Evolutionary conservation across 2,888 invertebrate species (phyloP), one percentile per base, ranked within the genome.

Genomic region (Diarsia dahlii): DNA sequence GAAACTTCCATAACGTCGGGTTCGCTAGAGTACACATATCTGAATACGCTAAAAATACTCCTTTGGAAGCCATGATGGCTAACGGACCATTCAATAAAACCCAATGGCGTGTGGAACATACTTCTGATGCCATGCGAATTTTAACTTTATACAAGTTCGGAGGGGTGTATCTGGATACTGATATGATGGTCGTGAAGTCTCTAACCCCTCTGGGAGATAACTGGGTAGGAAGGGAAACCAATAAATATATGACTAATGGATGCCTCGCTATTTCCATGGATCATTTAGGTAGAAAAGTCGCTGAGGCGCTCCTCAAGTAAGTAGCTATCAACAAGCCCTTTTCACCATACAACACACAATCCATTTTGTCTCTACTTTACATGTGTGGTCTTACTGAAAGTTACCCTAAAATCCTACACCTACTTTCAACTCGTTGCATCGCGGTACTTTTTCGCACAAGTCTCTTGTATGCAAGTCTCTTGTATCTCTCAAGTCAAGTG

Each of bases 121-220:
- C 97, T 64, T 97, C 97, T 66, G 98, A 98, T 88, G 94, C 98
- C 3, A 93, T 98, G 20, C 94, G 28, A 28, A 2, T 28, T 28
- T 28, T 28, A 28, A 28, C 28, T 28, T 28, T 28, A 28, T 28
- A 28, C 97, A 98, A 98, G 89, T 98, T 97, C 91, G 98, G 98
- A 18, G 98, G 98, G 0, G 28, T 28, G 28, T 28, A 28, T 28
- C 28, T 28, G 28, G 28, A 28, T 28, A 28, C 28, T 28, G 98
- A 98, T 91, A 97, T 98, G 4, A 96, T 98, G 20, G 97, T 98
- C 5, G 96, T 97, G 34, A 97, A 97, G 83, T 94, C 97, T 9
- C 90, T 98, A 60, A 96, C 97, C 34, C 90, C 94, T 4, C 89
- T 98, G 67, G 94, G 91, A 1, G 92, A 91, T 46, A 97, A 98